A percentile compares a stretch with the other conserved stretches of the same genome.
These are phyloP conservation scores for Hippoglossus stenolepis DNA, from an alignment of 2,113 vertebrate genomes.

Conservation along the genomic window DNA sequence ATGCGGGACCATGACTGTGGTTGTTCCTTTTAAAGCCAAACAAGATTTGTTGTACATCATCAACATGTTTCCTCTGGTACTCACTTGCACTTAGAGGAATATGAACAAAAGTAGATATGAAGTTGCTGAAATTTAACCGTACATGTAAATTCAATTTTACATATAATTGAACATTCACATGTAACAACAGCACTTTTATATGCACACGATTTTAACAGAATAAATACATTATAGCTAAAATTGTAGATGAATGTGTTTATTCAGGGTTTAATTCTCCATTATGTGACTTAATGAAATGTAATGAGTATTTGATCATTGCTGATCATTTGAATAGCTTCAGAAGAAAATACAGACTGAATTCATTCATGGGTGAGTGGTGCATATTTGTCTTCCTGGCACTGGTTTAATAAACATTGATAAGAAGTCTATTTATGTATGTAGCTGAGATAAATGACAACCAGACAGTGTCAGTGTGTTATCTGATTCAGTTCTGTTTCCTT, in stretches of 20 bases:
- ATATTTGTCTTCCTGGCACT: not conserved
- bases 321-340: too few species aligned
- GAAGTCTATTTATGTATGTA: not conserved
- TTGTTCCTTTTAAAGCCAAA: not conserved
- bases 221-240: too few species aligned
- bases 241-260: too few species aligned
- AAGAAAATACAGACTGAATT: too few species aligned
- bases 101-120: not conserved
- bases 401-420: not conserved
- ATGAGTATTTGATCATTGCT: too few species aligned
- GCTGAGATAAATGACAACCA: too few species aligned
- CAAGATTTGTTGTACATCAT: slow-evolving; percentile 4
- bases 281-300: too few species aligned
- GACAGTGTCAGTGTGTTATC: too few species aligned
- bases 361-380: not conserved
- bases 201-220: not conserved
- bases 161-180: not conserved
- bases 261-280: too few species aligned
- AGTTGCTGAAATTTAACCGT: not conserved
- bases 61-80: not conserved
- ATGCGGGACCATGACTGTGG: slow-evolving; percentile 7
- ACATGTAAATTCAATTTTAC: not conserved
- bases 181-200: too few species aligned
- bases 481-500: too few species aligned
- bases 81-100: not conserved